Percentiles rank a stretch among this genome's conserved stretches.
phyloP scores from a whole-genome alignment of 1,140 invertebrate genomes.

The Teleogryllus occipitalis region DNA sequence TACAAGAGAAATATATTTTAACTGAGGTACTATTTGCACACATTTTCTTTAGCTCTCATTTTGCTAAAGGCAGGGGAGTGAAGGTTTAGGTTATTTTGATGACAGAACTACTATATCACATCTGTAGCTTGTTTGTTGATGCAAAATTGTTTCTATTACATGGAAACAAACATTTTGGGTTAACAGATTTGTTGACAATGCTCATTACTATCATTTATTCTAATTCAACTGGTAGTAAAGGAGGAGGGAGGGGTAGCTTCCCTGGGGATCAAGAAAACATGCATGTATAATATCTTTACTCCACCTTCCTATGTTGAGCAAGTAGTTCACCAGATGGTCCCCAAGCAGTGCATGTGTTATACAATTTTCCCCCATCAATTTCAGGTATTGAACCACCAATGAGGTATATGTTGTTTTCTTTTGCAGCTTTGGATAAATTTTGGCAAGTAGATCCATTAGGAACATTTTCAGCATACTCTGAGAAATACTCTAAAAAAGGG shows the following conservation, averaged over 20 bases:
- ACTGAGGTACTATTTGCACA: too few relatives aligned
- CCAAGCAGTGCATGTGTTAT: constrained; percentile 89
- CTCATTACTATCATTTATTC: too few relatives aligned
- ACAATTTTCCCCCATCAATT: constrained; percentile 56
- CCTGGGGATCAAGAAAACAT: neutral
- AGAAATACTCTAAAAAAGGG: constrained; percentile 57
- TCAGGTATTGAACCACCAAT: constrained; percentile 90
- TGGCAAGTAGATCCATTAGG: constrained; percentile 64
- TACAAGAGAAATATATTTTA: too few relatives aligned
- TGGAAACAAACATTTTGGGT: too few relatives aligned
- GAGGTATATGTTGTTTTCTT: constrained; percentile 68
- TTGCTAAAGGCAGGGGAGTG: too few relatives aligned
- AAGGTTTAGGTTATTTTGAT: too few relatives aligned
- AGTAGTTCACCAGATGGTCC: constrained; percentile 66
- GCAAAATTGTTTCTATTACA: too few relatives aligned
- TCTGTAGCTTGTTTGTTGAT: too few relatives aligned
- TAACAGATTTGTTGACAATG: too few relatives aligned
- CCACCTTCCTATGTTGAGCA: constrained; percentile 63
- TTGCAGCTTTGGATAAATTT: constrained; percentile 64
- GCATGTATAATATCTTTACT: neutral
- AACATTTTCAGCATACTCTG: constrained; percentile 77
- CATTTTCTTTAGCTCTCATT: too few relatives aligned
- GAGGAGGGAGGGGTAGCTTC: neutral
- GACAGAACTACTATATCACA: too few relatives aligned
- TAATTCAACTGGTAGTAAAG: too few relatives aligned